These are phyloP conservation scores for Falcunculus frontatus DNA, from an alignment of 2,113 vertebrate species.

Conservation along the genomic window DNA sequence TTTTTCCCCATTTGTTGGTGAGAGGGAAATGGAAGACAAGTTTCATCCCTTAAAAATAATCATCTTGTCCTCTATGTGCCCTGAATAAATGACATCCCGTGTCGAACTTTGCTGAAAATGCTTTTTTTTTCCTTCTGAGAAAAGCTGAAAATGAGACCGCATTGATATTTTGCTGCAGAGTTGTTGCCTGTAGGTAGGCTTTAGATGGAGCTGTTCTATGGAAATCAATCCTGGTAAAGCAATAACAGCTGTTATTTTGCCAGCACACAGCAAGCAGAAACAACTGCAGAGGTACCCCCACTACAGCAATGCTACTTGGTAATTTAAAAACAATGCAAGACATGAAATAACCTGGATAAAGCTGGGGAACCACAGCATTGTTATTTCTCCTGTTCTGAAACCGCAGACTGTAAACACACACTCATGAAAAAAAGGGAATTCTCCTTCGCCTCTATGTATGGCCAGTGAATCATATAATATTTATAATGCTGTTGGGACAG, in stretches of 20 bases:
- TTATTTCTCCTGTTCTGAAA: not conserved
- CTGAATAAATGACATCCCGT: not conserved
- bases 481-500: not conserved
- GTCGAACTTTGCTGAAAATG: constrained; percentile 2
- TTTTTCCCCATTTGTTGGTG: not conserved
- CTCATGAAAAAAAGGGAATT: not conserved
- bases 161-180: constrained; percentile 49
- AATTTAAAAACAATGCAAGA: constrained; percentile 11
- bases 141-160: not conserved
- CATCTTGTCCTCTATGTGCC: not conserved
- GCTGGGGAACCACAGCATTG: not conserved
- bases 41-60: not conserved
- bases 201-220: constrained; percentile 53
- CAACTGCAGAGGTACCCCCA: not conserved
- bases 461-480: not conserved
- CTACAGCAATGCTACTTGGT: not conserved
- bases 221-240: constrained; percentile 41
- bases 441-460: not conserved
- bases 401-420: not conserved
- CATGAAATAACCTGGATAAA: not conserved
- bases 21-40: not conserved
- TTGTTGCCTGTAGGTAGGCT: constrained; percentile 54
- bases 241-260: constrained; percentile 40
- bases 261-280: constrained; percentile 10
- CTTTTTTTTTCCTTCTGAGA: not conserved